A percentile compares a stretch with the other conserved stretches of the same genome.
Conservation (phyloP, 1,140 invertebrate species). For the Geopemphigus sp. region DNA sequence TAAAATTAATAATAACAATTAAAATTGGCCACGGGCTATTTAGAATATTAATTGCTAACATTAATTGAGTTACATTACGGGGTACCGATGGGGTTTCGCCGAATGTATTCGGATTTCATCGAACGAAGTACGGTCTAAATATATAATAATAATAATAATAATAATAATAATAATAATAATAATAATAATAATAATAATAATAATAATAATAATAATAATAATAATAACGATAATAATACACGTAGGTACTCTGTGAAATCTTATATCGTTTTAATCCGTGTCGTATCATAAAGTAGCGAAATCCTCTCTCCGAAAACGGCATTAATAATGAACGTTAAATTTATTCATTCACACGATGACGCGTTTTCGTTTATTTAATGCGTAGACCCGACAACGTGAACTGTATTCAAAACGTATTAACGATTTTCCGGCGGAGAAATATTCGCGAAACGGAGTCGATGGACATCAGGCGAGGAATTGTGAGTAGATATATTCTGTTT, state of each 20-base stretch:
- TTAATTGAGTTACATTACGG: conserved; percentile 17
- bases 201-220: no score
- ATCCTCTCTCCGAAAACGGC: background rate
- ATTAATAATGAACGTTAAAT: conserved; percentile 22
- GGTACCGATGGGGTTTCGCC: background rate
- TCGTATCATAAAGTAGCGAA: background rate
- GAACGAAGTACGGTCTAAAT: background rate
- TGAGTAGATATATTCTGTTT: no score
- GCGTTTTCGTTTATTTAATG: background rate
- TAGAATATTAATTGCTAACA: conserved; percentile 46
- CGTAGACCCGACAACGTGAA: background rate
- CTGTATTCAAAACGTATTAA: background rate
- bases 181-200: no score
- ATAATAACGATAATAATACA: no score
- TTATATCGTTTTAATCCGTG: conserved; percentile 13
- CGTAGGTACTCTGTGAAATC: background rate
- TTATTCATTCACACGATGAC: background rate
- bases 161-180: no score
- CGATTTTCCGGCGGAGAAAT: background rate
- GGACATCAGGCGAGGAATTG: no score
- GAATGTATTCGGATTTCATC: conserved; percentile 33
- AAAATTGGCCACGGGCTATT: conserved; percentile 36
- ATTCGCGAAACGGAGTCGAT: no score
- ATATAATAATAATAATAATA: no score
- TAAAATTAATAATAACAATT: conserved; percentile 49